Base-by-base conservation (phyloP, 2,797 vertebrate species). In the Picus viridis region DNA sequence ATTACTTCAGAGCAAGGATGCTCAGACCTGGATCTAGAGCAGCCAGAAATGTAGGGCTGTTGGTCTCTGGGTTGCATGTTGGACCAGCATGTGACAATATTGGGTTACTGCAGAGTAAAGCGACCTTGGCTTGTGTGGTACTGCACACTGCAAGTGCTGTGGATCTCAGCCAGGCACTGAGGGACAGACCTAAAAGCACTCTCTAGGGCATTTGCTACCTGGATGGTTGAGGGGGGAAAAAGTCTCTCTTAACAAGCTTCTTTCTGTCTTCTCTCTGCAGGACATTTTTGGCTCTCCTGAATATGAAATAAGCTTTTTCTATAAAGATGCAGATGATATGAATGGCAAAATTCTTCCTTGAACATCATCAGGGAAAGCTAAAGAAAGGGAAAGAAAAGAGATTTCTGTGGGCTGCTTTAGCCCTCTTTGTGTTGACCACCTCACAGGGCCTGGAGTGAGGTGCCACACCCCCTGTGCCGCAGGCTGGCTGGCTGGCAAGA, bases 201-300 rank as follows among this genome's bases (percentile, higher is more conserved):
- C 70, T 89, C 62, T 43, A 49, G 58, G 92, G 61, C 20, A 76
- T 64, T 2, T 41, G 34, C 61, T 74, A 83, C 29, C 71, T 82
- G 41, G 58, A 76, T 84, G 24, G 59, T 39, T 72, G 19, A 53
- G 26, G 12, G 39, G 39, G 12, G 47, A 45, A 67, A 49, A 76
- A 68, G 61, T 27, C 34, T 43, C 27, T 54, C 54, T 49, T 63
- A 81, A 82, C 23, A 34, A 84, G 57, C 51, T 81, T 67, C 76
- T 92, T 79, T 29, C 47, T 88, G 70, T 58, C 64, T 84, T 79
- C 62, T 84, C 65, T 36, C 19, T 84, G 56, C 62, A 77, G 51
- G 86, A 77, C 71, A 51, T 85, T 94, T 92, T 81, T 89, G 43
- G 74, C 77, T 89, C 36, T 91, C 77, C 64, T 58, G 64, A 95